A percentile compares a stretch with the other conserved stretches of the same genome.
phyloP scores from a whole-genome alignment of 1,140 invertebrate genomes.

The Diorhabda sublineata region DNA sequence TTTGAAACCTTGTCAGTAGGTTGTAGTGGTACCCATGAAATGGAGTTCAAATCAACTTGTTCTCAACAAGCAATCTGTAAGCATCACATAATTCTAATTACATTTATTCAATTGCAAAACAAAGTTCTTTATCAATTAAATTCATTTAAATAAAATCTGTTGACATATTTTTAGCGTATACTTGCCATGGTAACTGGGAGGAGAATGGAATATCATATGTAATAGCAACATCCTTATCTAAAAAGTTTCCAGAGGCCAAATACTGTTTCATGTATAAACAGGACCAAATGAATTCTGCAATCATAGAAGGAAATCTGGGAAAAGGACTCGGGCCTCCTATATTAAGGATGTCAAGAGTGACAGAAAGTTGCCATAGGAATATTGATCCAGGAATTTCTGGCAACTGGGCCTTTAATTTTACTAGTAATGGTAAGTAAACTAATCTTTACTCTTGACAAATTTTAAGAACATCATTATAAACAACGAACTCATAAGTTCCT shows the following conservation, averaged over 20 bases:
- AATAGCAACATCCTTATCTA: conserved; percentile 53
- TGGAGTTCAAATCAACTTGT: conserved; percentile 67
- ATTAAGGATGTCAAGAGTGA: conserved; percentile 46
- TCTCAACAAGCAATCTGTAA: conserved; percentile 38
- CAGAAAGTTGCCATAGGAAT: conserved; percentile 49
- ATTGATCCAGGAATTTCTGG: conserved; percentile 48
- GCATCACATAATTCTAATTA: conserved; percentile 3
- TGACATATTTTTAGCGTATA: conserved; percentile 53
- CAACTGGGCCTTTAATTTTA: conserved; percentile 54
- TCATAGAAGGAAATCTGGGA: conserved; percentile 31
- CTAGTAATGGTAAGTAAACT: conserved; percentile 53
- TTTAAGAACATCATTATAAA: no score
- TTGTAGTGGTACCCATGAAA: conserved; percentile 58
- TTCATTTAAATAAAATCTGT: no score
- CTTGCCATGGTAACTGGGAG: conserved; percentile 64
- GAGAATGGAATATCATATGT: conserved; percentile 64
- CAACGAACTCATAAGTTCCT: no score
- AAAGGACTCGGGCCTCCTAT: conserved; percentile 40
- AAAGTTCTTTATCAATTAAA: no score
- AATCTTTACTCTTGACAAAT: no score
- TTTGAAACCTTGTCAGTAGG: conserved; percentile 62
- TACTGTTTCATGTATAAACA: conserved; percentile 54
- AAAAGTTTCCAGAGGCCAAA: conserved; percentile 46
- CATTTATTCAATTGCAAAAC: no score
- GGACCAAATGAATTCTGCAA: conserved; percentile 29